A percentile compares a stretch with the other conserved stretches of the same genome.
phyloP scores from a whole-genome alignment of 2,797 vertebrate genomes.

The Morus bassanus region DNA sequence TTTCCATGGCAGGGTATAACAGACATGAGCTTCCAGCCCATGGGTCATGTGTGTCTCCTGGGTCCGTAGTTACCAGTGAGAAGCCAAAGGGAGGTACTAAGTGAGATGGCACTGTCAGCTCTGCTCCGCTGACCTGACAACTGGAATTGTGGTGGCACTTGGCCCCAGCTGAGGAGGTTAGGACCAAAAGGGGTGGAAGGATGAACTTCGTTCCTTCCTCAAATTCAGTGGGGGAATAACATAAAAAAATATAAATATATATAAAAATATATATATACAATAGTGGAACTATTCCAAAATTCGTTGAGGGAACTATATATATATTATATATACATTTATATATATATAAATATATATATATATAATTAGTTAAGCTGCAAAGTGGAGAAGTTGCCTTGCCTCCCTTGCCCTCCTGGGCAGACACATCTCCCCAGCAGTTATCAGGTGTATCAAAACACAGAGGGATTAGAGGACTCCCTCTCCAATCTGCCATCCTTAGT shows the following conservation, averaged over 20 bases:
- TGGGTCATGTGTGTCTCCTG: neutral
- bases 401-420: neutral
- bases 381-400: too few species aligned
- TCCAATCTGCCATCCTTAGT: neutral
- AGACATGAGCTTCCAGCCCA: neutral
- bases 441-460: neutral
- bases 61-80: neutral
- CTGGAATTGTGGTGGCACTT: neutral
- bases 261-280: neutral
- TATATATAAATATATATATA: neutral
- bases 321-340: neutral
- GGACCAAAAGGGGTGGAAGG: neutral
- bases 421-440: neutral
- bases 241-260: neutral
- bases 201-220: neutral
- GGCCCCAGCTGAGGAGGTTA: neutral
- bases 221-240: neutral
- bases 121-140: neutral
- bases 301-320: neutral
- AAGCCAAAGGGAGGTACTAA: neutral
- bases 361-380: neutral
- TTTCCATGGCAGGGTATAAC: neutral
- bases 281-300: neutral
- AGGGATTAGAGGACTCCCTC: neutral
- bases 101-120: neutral